Conservation (phyloP, 1,140 invertebrate species). For the Papilio machaon region DNA sequence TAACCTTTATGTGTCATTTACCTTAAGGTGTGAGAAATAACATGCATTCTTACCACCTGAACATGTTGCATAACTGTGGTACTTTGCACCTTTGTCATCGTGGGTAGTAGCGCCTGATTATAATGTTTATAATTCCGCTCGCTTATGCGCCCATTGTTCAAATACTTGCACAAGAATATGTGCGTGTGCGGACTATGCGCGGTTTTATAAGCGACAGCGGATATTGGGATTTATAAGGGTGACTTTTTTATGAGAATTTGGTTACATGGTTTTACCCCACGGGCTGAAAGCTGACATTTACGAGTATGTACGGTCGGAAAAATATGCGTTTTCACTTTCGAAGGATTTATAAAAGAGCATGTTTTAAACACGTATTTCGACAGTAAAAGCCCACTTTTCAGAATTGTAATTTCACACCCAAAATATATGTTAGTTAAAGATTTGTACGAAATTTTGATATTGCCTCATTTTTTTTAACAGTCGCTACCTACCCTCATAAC, state of each 20-base stretch:
- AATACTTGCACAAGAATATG: constrained; percentile 28
- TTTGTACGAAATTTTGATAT: not conserved
- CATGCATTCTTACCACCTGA: not conserved
- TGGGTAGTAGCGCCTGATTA: constrained; percentile 22
- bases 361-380: too few relatives aligned
- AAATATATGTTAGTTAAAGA: too few relatives aligned
- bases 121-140: constrained; percentile 30
- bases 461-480: not conserved
- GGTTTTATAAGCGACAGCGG: not conserved
- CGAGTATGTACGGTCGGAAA: too few relatives aligned
- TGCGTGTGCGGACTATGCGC: not conserved
- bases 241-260: not conserved
- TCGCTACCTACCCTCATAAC: constrained; percentile 8
- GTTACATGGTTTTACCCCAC: too few relatives aligned
- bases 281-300: too few relatives aligned
- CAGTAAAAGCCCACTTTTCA: too few relatives aligned
- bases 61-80: constrained; percentile 19
- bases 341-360: too few relatives aligned
- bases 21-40: constrained; percentile 1
- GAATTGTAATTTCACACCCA: too few relatives aligned
- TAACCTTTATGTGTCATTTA: not conserved
- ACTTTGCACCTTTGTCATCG: constrained; percentile 23
- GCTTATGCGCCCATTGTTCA: constrained; percentile 32
- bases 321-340: too few relatives aligned
- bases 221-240: not conserved